Base-by-base conservation (phyloP, 2,888 invertebrate genomes). In the Cyaniris semiargus region DNA sequence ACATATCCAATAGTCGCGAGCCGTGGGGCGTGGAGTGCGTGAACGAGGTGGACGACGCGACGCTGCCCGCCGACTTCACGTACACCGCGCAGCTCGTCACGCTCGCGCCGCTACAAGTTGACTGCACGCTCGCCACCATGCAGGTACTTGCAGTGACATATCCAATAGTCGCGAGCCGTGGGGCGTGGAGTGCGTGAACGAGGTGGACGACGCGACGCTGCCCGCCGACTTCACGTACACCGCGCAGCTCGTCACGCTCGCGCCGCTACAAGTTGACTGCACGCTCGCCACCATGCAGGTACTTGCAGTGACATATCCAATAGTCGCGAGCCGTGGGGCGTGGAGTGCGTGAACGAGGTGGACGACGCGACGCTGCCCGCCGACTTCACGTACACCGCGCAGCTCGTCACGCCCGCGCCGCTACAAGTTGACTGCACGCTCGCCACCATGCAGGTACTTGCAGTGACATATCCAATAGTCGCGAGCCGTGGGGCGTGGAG, bases 251-350 rank as follows among this genome's bases (percentile, higher is more conserved):
- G 96, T 97, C 82, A 95, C 96, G 85, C 96, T 97, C 2, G 94
- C 95, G 34, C 95, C 95, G 77, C 91, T 97, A 76, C 90, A 92
- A 82, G 92, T 97, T 13, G 97, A 98, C 88, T 92, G 95, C 80
- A 95, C 96, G 77, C 95, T 97, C 81, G 95, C 95, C 21, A 96
- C 96, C 53, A 86, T 97, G 84, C 96, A 96, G 94, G 95, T 95
- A 4, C 21, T n/a, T n/a, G 18, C 53, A 53, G 53, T 18, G 53
- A 58, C 21, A 58, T 58, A 58, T 58, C 53, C 7, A 8, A 96
- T 82, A 98, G 98, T 0, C 96, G 97, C 82, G 98, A 98, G 91
- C 88, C 89, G 78, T 96, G 96, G 88, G 97, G 98, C 2, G 96
- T 98, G 80, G 96, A 96, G 79, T 97, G 97, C 86, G 95, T 97